phyloP scores from a whole-genome alignment of 2,888 invertebrate species.

The Copidosoma aretas region DNA sequence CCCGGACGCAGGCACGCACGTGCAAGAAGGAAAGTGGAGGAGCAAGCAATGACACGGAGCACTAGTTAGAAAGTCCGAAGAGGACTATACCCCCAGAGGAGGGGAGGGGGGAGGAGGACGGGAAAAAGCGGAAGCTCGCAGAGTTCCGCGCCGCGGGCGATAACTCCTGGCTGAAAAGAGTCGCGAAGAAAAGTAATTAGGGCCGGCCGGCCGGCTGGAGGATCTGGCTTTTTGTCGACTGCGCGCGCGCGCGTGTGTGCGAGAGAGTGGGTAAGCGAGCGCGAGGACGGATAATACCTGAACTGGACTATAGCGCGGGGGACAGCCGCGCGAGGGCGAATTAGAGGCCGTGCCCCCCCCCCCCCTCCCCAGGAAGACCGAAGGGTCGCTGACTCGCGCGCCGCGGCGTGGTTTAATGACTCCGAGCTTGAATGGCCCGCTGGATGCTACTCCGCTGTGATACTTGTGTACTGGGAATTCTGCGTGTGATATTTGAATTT shows the following conservation, averaged over 20 bases:
- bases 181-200: slow-evolving; percentile 40
- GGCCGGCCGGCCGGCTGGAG: neutral
- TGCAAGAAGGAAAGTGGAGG: too few species aligned
- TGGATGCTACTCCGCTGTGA: slow-evolving; percentile 1
- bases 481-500: too few species aligned
- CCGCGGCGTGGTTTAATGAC: neutral
- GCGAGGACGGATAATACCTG: neutral
- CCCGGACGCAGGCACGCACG: too few species aligned
- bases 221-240: neutral
- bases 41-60: too few species aligned
- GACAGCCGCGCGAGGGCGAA: neutral
- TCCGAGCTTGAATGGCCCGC: neutral
- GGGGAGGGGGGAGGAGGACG: neutral
- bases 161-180: slow-evolving; percentile 14
- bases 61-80: neutral
- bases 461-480: neutral
- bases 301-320: too few species aligned
- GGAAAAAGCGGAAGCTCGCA: neutral
- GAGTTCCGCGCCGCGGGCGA: slow-evolving; percentile 1
- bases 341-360: neutral
- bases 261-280: neutral
- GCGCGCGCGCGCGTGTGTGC: neutral
- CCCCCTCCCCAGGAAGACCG: too few species aligned
- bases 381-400: neutral
- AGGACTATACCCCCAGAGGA: neutral